phyloP scores from a whole-genome alignment of 2,113 vertebrate genomes.

The Fregata magnificens region DNA sequence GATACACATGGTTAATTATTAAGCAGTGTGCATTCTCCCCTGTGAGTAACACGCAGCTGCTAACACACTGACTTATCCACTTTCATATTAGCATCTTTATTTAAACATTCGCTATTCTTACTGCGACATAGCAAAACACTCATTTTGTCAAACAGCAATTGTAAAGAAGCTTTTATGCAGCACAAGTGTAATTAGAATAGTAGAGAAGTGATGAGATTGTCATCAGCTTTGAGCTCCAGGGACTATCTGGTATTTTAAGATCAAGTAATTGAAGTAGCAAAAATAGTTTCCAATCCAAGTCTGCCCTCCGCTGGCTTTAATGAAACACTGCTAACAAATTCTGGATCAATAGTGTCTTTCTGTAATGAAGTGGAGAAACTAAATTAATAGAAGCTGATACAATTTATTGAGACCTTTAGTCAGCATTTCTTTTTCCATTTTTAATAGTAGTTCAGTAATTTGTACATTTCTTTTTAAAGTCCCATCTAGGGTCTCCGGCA shows the following conservation, averaged over 20 bases:
- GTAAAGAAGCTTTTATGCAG: slow-evolving; percentile 11
- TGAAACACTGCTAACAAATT: not conserved
- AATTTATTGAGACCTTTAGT: not conserved
- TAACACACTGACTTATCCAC: not conserved
- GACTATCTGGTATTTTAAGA: not conserved
- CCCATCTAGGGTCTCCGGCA: not conserved
- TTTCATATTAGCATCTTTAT: slow-evolving; percentile 8
- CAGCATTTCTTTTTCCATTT: not conserved
- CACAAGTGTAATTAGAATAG: not conserved
- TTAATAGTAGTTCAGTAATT: not conserved
- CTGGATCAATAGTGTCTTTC: not conserved
- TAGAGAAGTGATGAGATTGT: not conserved
- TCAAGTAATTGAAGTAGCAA: not conserved
- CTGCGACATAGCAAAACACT: not conserved
- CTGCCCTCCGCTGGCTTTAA: slow-evolving; percentile 44
- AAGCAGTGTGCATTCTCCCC: not conserved
- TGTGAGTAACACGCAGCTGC: not conserved
- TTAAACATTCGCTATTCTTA: not conserved
- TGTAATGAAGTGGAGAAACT: not conserved
- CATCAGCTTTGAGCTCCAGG: not conserved
- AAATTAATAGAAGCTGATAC: not conserved
- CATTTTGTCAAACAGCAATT: slow-evolving; percentile 1
- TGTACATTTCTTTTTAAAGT: not conserved
- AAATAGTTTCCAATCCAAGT: slow-evolving; percentile 35
- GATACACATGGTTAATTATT: not conserved